Evolutionary conservation across 2,888 invertebrate species (phyloP), one percentile per base, ranked within the genome.

Genomic region (Papilio protenor): DNA sequence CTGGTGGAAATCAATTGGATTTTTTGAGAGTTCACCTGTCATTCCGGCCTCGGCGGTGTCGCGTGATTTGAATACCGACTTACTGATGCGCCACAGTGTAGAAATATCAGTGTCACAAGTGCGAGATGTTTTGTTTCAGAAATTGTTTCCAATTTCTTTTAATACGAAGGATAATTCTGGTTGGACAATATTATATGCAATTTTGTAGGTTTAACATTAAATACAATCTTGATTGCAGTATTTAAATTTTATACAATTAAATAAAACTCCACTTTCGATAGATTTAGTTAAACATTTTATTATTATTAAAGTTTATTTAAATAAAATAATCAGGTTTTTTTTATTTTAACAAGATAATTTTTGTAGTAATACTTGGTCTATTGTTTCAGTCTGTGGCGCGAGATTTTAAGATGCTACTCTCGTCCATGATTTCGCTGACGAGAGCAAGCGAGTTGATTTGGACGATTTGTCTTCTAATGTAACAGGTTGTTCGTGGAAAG

Each of bases 401-500:
- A 52, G 49, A 33, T 78, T 83, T 84, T 83, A 80, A 79, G 79
- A 84, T 83, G 81, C 84, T 80, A 47, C 71, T 6, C 45, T 79
- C 81, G 81, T 82, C 72, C 79, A 75, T 79, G 81, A 80, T 82
- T 82, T 77, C 77, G 81, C 83, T 83, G 83, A 83, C 82, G 81
- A 80, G 81, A 79, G 80, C 82, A 80, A 83, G 84, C 80, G 79
- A 73, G 81, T 81, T 83, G 83, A 84, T 83, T 82, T 81, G 76
- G 77, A 77, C 82, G 79, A 84, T 84, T 83, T 82, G 83, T 84
- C 83, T 84, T 82, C 75, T 80, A 79, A 82, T 81, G 83, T 84
- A 83, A 84, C 84, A 84, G 84, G 83, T 84, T 84, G 83, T 79
- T 81, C 80, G 64, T 79, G 81, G 82, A 83, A 83, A 81, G 81